A percentile compares a stretch with the other conserved stretches of the same genome.
phyloP scores from a whole-genome alignment of 2,797 vertebrate species.

The Bufotes viridis region DNA sequence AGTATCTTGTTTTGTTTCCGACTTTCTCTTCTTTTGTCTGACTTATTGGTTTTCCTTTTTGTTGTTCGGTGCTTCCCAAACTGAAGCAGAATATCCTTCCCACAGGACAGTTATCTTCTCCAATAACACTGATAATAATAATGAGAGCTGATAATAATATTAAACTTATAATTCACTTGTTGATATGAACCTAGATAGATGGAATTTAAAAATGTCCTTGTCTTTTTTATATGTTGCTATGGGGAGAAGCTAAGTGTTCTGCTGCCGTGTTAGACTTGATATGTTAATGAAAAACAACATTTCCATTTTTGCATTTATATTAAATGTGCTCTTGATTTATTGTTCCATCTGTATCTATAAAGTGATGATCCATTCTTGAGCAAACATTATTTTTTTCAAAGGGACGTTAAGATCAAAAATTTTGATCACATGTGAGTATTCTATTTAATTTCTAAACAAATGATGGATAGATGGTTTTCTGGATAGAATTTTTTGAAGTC shows the following conservation, averaged over 20 bases:
- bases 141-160: constrained; percentile 49
- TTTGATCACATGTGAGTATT: no score
- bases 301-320: background rate
- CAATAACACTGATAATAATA: constrained; percentile 37
- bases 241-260: background rate
- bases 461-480: no score
- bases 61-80: constrained; percentile 40
- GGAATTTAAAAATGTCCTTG: constrained; percentile 5
- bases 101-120: constrained; percentile 51
- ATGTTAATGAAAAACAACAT: background rate
- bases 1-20: constrained; percentile 53
- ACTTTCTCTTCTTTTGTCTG: constrained; percentile 58
- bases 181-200: constrained; percentile 47
- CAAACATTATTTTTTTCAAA: no score
- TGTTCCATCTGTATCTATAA: background rate
- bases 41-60: constrained; percentile 58
- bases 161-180: constrained; percentile 52
- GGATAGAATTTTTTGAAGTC: no score
- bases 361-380: background rate
- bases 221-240: constrained; percentile 5
- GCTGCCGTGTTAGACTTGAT: background rate
- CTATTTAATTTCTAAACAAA: no score
- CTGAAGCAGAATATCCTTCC: constrained; percentile 34
- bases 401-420: no score
- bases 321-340: background rate